phyloP scores from a whole-genome alignment of 92 coral and sea anemone species.

The Zoanthus sansibaricus region DNA sequence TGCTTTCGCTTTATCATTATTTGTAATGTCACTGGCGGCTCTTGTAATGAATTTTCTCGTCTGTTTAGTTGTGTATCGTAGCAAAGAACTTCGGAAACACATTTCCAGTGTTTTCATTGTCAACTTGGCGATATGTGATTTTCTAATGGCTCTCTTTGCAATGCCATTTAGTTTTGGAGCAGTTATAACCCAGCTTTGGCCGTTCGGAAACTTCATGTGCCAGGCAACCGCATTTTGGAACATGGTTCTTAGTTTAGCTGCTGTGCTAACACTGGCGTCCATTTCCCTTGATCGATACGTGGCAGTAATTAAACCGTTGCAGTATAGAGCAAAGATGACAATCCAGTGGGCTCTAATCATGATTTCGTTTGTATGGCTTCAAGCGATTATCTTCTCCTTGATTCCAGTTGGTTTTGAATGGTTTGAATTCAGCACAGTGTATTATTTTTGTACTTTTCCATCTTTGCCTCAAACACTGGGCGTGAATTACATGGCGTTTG shows the following conservation, averaged over 20 bases:
- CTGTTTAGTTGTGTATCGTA: constrained; percentile 92
- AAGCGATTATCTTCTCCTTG: constrained; percentile 79
- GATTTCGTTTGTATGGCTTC: constrained; percentile 88
- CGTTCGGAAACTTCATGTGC: constrained; percentile 87
- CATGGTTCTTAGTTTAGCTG: constrained; percentile 85
- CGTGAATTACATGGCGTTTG: constrained; percentile 66
- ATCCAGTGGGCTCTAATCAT: constrained; percentile 84
- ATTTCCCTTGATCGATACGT: constrained; percentile 95
- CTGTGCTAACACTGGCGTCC: constrained; percentile 87
- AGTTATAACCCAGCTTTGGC: constrained; percentile 79
- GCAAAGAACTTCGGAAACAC: constrained; percentile 86
- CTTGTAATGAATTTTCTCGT: constrained; percentile 92
- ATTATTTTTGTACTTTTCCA: constrained; percentile 90
- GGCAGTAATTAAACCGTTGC: constrained; percentile 94
- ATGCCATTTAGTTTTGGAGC: constrained; percentile 97
- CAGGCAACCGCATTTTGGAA: constrained; percentile 91
- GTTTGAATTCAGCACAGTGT: constrained; percentile 79
- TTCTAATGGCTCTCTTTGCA: constrained; percentile 90
- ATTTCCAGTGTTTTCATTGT: constrained; percentile 97
- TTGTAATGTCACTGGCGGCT: constrained; percentile 87
- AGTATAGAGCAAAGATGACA: constrained; percentile 98
- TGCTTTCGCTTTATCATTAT: constrained; percentile 66
- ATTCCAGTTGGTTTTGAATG: constrained; percentile 83
- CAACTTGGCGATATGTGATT: constrained; percentile 94
- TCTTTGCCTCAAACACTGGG: constrained; percentile 65